phyloP scores from a whole-genome alignment of 2,113 vertebrate genomes.

The Agelaius phoeniceus region DNA sequence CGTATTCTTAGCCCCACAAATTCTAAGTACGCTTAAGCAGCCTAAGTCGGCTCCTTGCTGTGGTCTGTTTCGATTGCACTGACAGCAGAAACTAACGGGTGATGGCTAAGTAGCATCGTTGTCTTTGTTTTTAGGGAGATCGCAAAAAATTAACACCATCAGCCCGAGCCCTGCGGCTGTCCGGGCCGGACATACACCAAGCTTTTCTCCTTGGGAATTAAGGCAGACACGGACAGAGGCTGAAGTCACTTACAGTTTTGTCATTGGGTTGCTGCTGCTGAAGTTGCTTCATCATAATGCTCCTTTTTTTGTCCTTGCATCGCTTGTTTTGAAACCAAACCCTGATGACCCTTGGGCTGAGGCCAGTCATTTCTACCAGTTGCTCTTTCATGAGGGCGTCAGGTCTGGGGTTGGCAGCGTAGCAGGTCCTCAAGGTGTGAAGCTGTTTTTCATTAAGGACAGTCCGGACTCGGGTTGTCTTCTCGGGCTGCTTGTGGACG shows the following conservation, averaged over 20 bases:
- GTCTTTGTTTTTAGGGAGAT: not conserved
- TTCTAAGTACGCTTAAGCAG: not conserved
- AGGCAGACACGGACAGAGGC: not conserved
- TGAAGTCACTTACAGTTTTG: slow-evolving; percentile 88
- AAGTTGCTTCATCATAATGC: slow-evolving; percentile 96
- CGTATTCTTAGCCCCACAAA: not conserved
- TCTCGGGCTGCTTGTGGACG: slow-evolving; percentile 97
- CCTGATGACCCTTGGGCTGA: slow-evolving; percentile 95
- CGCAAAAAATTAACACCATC: not conserved
- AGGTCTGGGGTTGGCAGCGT: slow-evolving; percentile 95
- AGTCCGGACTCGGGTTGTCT: slow-evolving; percentile 95
- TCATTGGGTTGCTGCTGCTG: slow-evolving; percentile 97
- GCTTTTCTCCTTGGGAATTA: not conserved
- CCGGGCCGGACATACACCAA: not conserved
- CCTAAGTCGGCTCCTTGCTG: not conserved
- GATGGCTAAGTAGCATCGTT: not conserved
- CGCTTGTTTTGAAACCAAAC: slow-evolving; percentile 99
- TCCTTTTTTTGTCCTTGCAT: slow-evolving; percentile 98
- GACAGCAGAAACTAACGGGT: not conserved
- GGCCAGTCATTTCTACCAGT: slow-evolving; percentile 97
- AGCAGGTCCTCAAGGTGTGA: slow-evolving; percentile 97
- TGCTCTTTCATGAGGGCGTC: slow-evolving; percentile 99
- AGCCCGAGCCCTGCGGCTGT: not conserved
- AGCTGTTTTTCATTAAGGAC: slow-evolving; percentile 99
- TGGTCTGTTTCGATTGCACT: not conserved